Evolutionary conservation across 2,797 vertebrate genomes (phyloP), one percentile per base, ranked within the genome.

Genomic region (Capromys pilorides): DNA sequence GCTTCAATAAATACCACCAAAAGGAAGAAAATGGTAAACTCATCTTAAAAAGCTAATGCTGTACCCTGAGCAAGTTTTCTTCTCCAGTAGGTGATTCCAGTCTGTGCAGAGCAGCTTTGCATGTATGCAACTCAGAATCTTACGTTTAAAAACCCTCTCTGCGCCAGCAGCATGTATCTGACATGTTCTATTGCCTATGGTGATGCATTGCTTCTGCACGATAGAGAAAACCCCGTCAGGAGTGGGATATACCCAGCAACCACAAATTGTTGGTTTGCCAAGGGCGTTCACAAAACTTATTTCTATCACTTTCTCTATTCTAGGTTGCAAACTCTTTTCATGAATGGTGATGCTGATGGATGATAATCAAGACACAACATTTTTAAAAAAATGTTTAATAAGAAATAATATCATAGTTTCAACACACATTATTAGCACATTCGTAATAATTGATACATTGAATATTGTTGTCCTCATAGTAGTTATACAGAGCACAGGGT

Each of bases 171-270:
- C 12, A 36, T 82, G 13, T 16, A 59, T 54, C 22, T 45, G 13
- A 49, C 57, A 39, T 31, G 3, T 9, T 73, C 41, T 3, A 0
- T 77, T 49, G n/a, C 62, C 83, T 36, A 36, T 39, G 8, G 22
- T n/a, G 51, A 49, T 11, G n/a, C 3, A 6, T 0, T 45, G 21
- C 54, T 61, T 79, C 41, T 11, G 19, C 69, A 18, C 64, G 22
- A n/a, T 39, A 54, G 59, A 62, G 41, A 51, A 59, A 51, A 12
- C 12, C 1, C 31, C 5, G 6, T 33, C 49, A 0, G 54, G 18
- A 14, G 28, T 39, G 16, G 62, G 31, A 4, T 0, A 1, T 0
- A 1, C 49, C 28, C n/a, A 24, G 16, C 33, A 31, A 4, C 75
- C 59, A 14, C 61, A 82, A 18, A 54, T 6, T 24, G 64, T 59